Evolutionary conservation across 2,888 invertebrate species (phyloP).

Genomic region (Lepeophtheirus nordmannii): DNA sequence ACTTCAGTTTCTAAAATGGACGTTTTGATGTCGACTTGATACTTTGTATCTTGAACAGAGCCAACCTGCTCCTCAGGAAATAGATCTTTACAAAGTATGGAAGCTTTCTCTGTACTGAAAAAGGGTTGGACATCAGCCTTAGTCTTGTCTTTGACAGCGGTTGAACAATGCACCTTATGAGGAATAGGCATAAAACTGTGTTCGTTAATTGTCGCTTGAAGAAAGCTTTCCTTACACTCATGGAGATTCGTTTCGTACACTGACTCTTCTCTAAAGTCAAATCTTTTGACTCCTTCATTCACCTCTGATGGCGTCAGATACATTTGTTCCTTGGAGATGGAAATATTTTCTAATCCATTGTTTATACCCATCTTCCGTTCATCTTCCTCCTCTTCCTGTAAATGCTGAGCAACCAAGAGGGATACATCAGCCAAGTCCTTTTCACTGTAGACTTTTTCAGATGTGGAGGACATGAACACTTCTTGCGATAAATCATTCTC

Average conservation of each 20-base stretch:
- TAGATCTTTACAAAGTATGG: neutral
- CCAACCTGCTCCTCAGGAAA: neutral
- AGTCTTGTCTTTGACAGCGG: conserved; percentile 3
- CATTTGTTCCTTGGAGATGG: too few relatives aligned
- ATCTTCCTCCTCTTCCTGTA: neutral
- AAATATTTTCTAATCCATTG: too few relatives aligned
- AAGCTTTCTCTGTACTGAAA: neutral
- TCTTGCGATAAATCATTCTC: neutral
- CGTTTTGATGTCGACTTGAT: neutral
- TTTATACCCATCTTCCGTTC: too few relatives aligned
- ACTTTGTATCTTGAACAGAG: neutral
- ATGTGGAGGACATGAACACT: neutral
- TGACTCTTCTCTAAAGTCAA: neutral
- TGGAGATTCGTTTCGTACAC: neutral
- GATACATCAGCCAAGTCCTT: neutral
- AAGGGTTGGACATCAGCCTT: neutral
- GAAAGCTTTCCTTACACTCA: neutral
- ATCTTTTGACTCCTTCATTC: neutral
- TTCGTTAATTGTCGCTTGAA: neutral
- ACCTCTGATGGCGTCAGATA: too few relatives aligned
- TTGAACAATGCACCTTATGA: neutral
- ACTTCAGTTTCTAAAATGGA: neutral
- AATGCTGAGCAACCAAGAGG: neutral
- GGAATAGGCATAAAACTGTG: neutral
- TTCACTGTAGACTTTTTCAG: neutral